A percentile compares a stretch with the other conserved stretches of the same genome.
Conservation (phyloP, 2,113 vertebrate species). For the Cettia cetti region DNA sequence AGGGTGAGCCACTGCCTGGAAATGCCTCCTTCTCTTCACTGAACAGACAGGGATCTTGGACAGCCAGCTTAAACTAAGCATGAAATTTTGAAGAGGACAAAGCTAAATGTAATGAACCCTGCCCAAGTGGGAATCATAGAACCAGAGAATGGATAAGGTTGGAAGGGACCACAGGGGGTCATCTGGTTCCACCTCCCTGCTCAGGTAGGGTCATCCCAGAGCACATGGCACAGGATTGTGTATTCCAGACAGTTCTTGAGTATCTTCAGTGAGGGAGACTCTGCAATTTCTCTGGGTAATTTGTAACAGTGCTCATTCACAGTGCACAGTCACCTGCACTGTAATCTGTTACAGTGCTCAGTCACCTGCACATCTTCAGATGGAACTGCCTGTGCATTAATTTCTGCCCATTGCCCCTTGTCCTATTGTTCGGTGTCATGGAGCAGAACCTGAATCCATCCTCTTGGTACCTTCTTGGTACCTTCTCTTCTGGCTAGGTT, state of each 20-base stretch:
- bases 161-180: background rate
- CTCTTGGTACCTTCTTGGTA: background rate
- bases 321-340: fast-evolving
- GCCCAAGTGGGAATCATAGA: background rate
- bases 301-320: too few relatives aligned
- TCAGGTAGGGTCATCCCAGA: background rate
- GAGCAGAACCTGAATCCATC: background rate
- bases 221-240: background rate
- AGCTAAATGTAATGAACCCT: background rate
- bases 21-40: background rate
- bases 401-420: background rate
- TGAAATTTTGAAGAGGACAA: background rate
- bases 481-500: background rate
- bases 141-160: background rate
- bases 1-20: background rate
- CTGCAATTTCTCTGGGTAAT: background rate
- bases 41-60: background rate
- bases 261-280: background rate
- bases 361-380: background rate
- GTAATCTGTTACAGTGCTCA: background rate
- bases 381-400: background rate
- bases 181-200: background rate
- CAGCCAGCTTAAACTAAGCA: background rate
- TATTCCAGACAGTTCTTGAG: background rate
- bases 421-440: background rate